Evolutionary conservation across 2,888 invertebrate species (phyloP).

Genomic region (Blastobasis lacticolella): DNA sequence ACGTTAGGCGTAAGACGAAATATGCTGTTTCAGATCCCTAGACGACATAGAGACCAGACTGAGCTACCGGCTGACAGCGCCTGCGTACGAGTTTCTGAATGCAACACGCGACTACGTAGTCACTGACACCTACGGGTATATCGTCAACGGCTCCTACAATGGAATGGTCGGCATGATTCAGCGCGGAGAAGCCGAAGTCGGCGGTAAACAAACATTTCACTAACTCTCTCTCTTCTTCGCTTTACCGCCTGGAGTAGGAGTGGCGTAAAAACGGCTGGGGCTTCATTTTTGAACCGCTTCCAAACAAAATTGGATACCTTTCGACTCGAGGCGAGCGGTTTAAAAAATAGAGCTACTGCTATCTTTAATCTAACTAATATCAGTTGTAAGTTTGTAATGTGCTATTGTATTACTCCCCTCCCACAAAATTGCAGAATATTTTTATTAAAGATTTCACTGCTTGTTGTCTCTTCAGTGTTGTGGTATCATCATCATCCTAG

Average conservation of each 20-base stretch:
- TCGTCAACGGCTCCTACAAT: slow-evolving; percentile 40
- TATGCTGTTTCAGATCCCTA: too few relatives aligned
- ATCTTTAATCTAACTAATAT: not conserved
- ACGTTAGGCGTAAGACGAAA: too few relatives aligned
- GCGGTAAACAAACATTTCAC: slow-evolving; percentile 24
- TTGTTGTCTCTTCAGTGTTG: not conserved
- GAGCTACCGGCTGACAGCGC: slow-evolving; percentile 25
- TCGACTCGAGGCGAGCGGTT: too few relatives aligned
- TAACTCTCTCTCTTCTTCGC: too few relatives aligned
- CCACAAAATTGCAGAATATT: not conserved
- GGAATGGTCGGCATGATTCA: slow-evolving; percentile 45
- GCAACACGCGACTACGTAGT: slow-evolving; percentile 30
- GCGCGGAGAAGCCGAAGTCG: slow-evolving; percentile 39
- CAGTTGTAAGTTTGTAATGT: not conserved
- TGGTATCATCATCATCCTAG: not conserved
- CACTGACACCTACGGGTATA: slow-evolving; percentile 45
- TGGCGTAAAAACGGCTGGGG: too few relatives aligned
- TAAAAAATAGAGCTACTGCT: not conserved
- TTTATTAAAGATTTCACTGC: too few relatives aligned
- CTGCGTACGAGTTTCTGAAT: slow-evolving; percentile 43
- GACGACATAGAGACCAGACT: slow-evolving; percentile 30
- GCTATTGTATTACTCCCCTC: not conserved
- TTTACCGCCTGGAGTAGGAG: too few relatives aligned
- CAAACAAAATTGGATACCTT: too few relatives aligned
- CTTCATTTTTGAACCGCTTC: too few relatives aligned